These are phyloP conservation scores for Lamellibrachia satsuma DNA, from an alignment of 2,888 invertebrate species.

Conservation along the genomic window DNA sequence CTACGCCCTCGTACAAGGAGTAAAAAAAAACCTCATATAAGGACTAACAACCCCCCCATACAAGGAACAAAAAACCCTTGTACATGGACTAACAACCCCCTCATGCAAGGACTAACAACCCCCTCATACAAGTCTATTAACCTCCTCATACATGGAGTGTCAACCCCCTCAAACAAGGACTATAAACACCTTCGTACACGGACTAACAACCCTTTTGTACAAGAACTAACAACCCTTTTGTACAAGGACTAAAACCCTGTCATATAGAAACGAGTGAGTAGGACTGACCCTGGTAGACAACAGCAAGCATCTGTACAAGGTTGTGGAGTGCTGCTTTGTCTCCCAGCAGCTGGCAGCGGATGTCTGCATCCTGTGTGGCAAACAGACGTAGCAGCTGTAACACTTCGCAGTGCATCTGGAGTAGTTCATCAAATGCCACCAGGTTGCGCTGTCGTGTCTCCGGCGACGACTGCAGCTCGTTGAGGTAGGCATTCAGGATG, in stretches of 20 bases:
- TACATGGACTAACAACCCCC: background rate
- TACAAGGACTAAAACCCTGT: background rate
- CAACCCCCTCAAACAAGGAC: background rate
- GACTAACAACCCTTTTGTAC: background rate
- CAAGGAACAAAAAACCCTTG: too few species aligned
- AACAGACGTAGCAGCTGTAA: conserved; percentile 50
- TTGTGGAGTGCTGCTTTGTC: conserved; percentile 50
- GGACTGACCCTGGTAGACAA: conserved; percentile 22
- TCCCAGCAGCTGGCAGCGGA: conserved; percentile 49
- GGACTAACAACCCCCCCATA: too few species aligned
- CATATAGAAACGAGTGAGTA: background rate
- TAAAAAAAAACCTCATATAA: too few species aligned
- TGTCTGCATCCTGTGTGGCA: conserved; percentile 48
- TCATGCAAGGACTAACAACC: background rate
- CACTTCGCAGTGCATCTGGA: conserved; percentile 52
- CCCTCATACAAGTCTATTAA: too few species aligned
- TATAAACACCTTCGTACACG: background rate
- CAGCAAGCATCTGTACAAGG: conserved; percentile 50
- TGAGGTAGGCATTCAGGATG: conserved; percentile 50
- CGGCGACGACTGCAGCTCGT: conserved; percentile 45
- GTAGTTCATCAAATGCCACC: conserved; percentile 54
- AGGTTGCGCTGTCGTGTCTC: conserved; percentile 44
- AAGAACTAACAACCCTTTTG: background rate
- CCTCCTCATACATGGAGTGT: background rate
- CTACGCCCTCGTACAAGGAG: too few species aligned